Evolutionary conservation across 1,140 invertebrate genomes (phyloP).

Genomic region (Pomacea maculata): DNA sequence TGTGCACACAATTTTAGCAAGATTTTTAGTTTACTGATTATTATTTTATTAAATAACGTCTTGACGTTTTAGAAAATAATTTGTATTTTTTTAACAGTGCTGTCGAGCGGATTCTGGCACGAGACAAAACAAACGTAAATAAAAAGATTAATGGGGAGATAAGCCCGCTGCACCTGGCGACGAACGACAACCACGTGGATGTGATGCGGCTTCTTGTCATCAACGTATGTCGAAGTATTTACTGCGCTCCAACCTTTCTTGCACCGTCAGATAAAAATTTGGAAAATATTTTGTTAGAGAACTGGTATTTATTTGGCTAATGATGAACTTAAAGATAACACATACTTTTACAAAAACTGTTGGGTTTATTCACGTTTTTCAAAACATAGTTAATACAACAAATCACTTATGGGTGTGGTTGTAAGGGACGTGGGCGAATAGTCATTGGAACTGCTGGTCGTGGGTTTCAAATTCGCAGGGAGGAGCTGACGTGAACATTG

Average conservation of each 20-base stretch:
- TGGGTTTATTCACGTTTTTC: background rate
- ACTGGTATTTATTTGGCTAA: too few relatives aligned
- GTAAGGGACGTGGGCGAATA: background rate
- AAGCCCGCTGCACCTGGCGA: slow-evolving; percentile 11
- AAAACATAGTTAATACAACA: background rate
- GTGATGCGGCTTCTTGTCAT: slow-evolving; percentile 9
- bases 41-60: background rate
- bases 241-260: too few relatives aligned
- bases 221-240: background rate
- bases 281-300: too few relatives aligned
- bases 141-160: slow-evolving; percentile 1
- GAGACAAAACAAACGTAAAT: slow-evolving; percentile 10
- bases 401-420: background rate
- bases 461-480: background rate
- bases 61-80: background rate
- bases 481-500: slow-evolving; percentile 18
- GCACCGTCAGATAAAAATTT: too few relatives aligned
- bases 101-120: slow-evolving; percentile 10
- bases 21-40: background rate
- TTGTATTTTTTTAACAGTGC: slow-evolving; percentile 6
- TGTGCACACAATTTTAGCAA: background rate
- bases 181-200: background rate
- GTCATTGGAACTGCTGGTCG: background rate
- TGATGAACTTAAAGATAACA: too few relatives aligned
- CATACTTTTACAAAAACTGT: too few relatives aligned